These are phyloP conservation scores for Antechinus stuartii DNA, from an alignment of 2,113 vertebrate genomes.

Conservation along the genomic window DNA sequence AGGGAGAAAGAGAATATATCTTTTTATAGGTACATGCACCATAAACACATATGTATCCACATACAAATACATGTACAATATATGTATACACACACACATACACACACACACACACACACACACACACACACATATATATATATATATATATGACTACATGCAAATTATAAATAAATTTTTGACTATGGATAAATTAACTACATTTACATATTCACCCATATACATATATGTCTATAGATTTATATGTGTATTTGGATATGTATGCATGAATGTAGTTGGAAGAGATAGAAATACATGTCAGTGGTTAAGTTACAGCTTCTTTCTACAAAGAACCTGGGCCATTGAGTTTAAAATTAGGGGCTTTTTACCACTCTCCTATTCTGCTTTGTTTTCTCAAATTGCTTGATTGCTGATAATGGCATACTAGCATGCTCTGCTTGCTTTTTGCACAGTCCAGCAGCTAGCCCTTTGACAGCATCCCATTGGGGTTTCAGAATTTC, in stretches of 20 bases:
- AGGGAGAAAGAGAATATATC: too few species aligned
- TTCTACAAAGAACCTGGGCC: neutral
- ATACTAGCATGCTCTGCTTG: neutral
- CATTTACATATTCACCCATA: neutral
- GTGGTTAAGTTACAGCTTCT: neutral
- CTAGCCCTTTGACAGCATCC: neutral
- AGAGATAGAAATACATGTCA: neutral
- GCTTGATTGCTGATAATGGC: neutral
- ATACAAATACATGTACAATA: neutral
- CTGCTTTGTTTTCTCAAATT: neutral
- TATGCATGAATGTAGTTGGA: neutral
- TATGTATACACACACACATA: neutral
- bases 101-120: too few species aligned
- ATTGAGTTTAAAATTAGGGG: neutral
- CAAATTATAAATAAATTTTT: neutral
- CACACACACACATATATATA: neutral
- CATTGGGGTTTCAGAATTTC: neutral
- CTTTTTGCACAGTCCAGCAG: neutral
- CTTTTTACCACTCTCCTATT: neutral
- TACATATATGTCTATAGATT: neutral
- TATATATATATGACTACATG: neutral
- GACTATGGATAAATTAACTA: too few species aligned
- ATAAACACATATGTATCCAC: too few species aligned
- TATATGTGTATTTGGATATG: neutral
- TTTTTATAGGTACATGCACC: too few species aligned